Evolutionary conservation across 2,797 vertebrate genomes (phyloP).

Genomic region (Zalophus californianus): DNA sequence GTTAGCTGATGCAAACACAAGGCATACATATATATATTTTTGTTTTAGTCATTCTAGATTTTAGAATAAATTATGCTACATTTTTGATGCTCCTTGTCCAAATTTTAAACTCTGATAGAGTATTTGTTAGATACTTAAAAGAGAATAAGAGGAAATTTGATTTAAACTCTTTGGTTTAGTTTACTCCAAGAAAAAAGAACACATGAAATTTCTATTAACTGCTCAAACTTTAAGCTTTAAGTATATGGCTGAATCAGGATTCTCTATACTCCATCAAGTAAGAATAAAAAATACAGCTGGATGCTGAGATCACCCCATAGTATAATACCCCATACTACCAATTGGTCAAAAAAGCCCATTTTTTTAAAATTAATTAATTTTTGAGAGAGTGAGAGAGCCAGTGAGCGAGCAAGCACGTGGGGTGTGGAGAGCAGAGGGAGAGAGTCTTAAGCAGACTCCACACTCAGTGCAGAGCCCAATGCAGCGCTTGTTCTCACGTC

Average conservation of each 20-base stretch:
- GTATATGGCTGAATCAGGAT: background rate
- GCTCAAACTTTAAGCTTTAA: conserved; percentile 1
- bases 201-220: background rate
- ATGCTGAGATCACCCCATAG: background rate
- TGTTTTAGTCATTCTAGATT: conserved; percentile 4
- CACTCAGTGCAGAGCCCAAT: background rate
- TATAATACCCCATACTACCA: background rate
- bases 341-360: background rate
- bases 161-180: background rate
- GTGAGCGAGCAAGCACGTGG: background rate
- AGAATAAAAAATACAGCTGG: background rate
- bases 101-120: conserved; percentile 30
- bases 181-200: background rate
- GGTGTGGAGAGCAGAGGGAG: background rate
- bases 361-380: background rate
- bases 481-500: background rate
- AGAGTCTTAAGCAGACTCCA: background rate
- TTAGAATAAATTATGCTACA: conserved; percentile 3
- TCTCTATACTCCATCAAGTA: background rate
- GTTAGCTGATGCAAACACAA: background rate
- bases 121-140: background rate
- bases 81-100: background rate
- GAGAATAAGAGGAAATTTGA: background rate
- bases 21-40: background rate
- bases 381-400: background rate